Evolutionary conservation across 1,140 invertebrate genomes (phyloP).

Genomic region (Maconellicoccus hirsutus): DNA sequence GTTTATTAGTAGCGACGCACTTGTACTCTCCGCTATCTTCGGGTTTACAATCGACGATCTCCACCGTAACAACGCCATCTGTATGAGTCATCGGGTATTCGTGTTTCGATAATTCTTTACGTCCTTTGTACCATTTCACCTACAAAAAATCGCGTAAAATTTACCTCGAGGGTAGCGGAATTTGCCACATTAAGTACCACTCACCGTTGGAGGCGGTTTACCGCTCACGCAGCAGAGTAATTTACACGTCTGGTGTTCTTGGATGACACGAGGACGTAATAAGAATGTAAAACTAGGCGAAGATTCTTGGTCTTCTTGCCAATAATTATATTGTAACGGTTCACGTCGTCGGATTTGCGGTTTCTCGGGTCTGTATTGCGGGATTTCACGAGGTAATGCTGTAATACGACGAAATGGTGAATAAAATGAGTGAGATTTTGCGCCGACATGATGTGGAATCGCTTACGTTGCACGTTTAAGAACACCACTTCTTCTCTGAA

Average conservation of each 20-base stretch:
- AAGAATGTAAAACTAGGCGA: conserved; percentile 94
- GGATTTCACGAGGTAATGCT: conserved; percentile 35
- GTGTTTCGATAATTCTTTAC: conserved; percentile 74
- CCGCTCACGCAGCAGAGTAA: conserved; percentile 92
- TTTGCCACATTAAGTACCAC: too few species aligned
- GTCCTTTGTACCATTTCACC: conserved; percentile 85
- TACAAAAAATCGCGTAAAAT: too few species aligned
- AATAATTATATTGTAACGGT: conserved; percentile 69
- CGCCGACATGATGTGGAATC: too few species aligned
- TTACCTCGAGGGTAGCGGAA: not conserved
- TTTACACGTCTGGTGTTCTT: conserved; percentile 87
- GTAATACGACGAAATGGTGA: not conserved
- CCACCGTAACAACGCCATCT: conserved; percentile 90
- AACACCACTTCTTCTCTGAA: conserved; percentile 92
- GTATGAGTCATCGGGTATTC: conserved; percentile 79
- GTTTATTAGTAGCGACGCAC: conserved; percentile 80
- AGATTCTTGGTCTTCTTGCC: conserved; percentile 78
- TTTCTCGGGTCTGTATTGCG: conserved; percentile 61
- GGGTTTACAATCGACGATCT: conserved; percentile 87
- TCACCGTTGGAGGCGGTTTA: conserved; percentile 81
- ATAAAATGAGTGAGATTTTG: too few species aligned
- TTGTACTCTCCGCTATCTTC: conserved; percentile 93
- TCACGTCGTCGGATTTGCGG: conserved; percentile 60
- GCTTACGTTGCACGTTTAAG: conserved; percentile 90
- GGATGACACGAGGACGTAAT: conserved; percentile 92